These are phyloP conservation scores for Cephus pygmeus DNA, from an alignment of 2,888 invertebrate genomes.

Conservation along the genomic window DNA sequence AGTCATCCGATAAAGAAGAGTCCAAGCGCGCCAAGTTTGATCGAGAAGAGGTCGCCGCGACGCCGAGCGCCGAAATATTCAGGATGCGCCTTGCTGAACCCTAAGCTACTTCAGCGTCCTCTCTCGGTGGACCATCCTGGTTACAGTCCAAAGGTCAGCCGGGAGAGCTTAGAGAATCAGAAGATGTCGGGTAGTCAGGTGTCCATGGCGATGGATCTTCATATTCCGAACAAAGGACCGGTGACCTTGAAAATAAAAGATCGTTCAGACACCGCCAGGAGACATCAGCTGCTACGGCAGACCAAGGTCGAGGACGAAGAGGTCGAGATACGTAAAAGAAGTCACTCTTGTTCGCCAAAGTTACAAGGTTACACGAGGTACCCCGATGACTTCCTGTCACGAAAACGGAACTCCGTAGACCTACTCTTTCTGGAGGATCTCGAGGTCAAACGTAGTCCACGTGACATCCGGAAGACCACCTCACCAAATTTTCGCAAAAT, in stretches of 20 bases:
- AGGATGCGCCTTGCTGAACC: conserved; percentile 72
- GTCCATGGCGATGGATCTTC: conserved; percentile 82
- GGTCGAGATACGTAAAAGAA: conserved; percentile 44
- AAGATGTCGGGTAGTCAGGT: conserved; percentile 74
- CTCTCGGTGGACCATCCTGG: conserved; percentile 84
- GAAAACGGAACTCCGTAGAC: conserved; percentile 60
- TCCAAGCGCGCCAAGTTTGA: conserved; percentile 73
- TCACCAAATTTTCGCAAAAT: conserved; percentile 61
- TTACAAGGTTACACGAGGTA: conserved; percentile 56
- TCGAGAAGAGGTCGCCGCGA: conserved; percentile 61
- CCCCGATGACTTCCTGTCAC: conserved; percentile 58
- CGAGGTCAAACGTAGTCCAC: conserved; percentile 45
- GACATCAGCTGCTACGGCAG: conserved; percentile 81
- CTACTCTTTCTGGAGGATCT: conserved; percentile 56
- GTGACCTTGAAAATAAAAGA: conserved; percentile 73
- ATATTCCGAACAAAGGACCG: conserved; percentile 73
- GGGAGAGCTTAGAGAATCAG: conserved; percentile 68
- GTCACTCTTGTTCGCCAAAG: conserved; percentile 44
- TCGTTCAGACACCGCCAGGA: conserved; percentile 75
- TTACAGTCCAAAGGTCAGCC: conserved; percentile 58
- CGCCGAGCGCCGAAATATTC: conserved; percentile 58
- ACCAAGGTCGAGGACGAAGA: conserved; percentile 79
- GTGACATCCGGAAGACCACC: conserved; percentile 57
- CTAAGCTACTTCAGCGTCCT: conserved; percentile 78
- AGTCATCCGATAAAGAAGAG: conserved; percentile 66